Evolutionary conservation across 1,140 invertebrate species (phyloP), one percentile per base, ranked within the genome.

Genomic region (Brachionus rotundiformis): DNA sequence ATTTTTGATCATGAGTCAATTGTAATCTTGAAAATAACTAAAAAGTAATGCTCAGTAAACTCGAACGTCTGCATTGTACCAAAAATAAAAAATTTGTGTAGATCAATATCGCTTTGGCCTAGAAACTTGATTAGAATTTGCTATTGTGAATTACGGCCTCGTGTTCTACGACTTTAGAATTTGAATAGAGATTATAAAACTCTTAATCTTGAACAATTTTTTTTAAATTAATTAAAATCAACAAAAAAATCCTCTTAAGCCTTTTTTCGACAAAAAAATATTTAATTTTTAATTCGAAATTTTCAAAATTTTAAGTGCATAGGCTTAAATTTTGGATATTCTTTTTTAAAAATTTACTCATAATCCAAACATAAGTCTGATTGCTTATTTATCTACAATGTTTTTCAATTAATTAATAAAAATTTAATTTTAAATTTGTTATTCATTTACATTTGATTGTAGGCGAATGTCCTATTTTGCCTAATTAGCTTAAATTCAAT

Each of bases 201-300:
- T 54, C 47, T 54, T 19, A 54, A 54, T 54, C 47, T 54, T 54
- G 47, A 54, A 54, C 47, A 54, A 54, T 54, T 54, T 54, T 49
- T 54, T 54, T 54, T 54, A 54, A 54, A 54, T 54, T 54, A 54
- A 54, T 54, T 54, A 54, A 54, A 54, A 54, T 54, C 47, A 54
- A 54, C 47, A 54, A 68, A 36, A 68, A 68, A 68, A 68, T 36
- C 33, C 63, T 36, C 33, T 36, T 36, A 36, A 68, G 33, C 31
- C 33, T 19, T 68, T 68, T 63, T 63, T 63, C 25, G 25, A 63
- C 16, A 68, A 68, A 68, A 61, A 68, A 68, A 68, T 68, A 68
- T 68, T 68, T 68, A 68, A 68, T 33, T 68, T 68, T 68, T 68
- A 19, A 68, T 36, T 16, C 29, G 63, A 68, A 68, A 31, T 68